These are phyloP conservation scores for Genyomyrus donnyi DNA, from an alignment of 2,113 vertebrate species.

Conservation along the genomic window DNA sequence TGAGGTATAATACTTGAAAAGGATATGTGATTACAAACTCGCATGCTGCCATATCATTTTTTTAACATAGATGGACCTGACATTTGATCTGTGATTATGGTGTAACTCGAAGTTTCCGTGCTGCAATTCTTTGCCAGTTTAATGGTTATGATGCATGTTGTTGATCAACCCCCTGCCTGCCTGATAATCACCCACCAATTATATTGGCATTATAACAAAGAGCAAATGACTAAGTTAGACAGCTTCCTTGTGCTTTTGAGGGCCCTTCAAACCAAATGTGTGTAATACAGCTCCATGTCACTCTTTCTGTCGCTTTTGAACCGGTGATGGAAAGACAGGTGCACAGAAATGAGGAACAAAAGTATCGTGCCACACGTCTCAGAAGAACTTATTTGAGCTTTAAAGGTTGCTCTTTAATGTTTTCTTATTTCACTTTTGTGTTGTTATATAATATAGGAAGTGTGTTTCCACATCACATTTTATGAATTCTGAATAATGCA, in stretches of 20 bases:
- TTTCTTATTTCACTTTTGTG: not conserved
- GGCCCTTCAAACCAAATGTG: not conserved
- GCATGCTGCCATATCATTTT: not conserved
- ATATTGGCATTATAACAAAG: not conserved
- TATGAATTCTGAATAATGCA: not conserved
- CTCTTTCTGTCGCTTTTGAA: not conserved
- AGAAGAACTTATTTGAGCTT: not conserved
- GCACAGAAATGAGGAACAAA: not conserved
- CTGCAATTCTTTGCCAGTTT: not conserved
- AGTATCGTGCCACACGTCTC: not conserved
- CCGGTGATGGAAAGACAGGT: not conserved
- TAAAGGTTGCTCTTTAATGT: not conserved
- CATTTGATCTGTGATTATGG: not conserved
- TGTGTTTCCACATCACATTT: not conserved
- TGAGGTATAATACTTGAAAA: not conserved
- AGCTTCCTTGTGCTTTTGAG: not conserved
- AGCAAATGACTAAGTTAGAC: not conserved
- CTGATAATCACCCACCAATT: not conserved
- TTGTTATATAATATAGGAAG: not conserved
- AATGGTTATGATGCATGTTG: not conserved
- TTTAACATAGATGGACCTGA: not conserved
- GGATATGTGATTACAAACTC: not conserved
- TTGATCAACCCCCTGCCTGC: not conserved
- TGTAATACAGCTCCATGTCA: not conserved
- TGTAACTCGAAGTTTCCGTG: not conserved